Base-by-base conservation (phyloP, 2,113 vertebrate species). In the Acrocephalus kingi region DNA sequence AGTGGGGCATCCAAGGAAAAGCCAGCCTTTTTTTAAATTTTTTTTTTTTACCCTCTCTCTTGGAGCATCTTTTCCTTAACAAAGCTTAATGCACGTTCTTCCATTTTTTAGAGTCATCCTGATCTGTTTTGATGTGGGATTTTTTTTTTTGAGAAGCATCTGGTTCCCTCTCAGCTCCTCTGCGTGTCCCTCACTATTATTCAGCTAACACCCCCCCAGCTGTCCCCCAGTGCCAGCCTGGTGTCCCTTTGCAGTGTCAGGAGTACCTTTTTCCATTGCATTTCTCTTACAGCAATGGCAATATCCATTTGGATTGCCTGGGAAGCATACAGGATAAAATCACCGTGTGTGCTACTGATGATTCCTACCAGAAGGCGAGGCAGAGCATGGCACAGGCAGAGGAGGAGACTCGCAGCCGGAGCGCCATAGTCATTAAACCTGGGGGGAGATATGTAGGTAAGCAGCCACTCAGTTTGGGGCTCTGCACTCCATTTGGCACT, bases 271-370 rank as follows among this genome's bases (percentile, higher is more conserved):
- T 43, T 86, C 46, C 87, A 5, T 93, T 96, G 33, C 13, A 3
- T 89, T 87, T 92, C 93, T 79, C 43, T 86, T 75, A 11, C 96
- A 99, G 99, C 97, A 98, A 98, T 76, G 99, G 99, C 76, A 98
- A 98, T 76, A 97, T 99, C 95, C 99, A 99, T 83, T 97, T 99
- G 98, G 99, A 99, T 96, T 99, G 99, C 97, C 98, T 99, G 89
- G 99, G 99, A 72, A 98, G 98, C 93, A 99, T 99, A 97, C 99
- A 99, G 98, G 99, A 99, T 96, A 99, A 99, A 96, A 99, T 99
- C 97, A 99, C 99, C 1, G 99, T 99, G 88, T 99, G 99, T 7
- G 99, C 99, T 93, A 99, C 99, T 0, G 99, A 99, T 4, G 99
- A 99, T 89, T 99, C 99, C 52, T 99, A 99, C 97, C 99, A 99